Percentiles rank a stretch among this genome's conserved stretches.
Conservation (phyloP, 2,113 vertebrate genomes). For the Amblyopsis rosae region DNA sequence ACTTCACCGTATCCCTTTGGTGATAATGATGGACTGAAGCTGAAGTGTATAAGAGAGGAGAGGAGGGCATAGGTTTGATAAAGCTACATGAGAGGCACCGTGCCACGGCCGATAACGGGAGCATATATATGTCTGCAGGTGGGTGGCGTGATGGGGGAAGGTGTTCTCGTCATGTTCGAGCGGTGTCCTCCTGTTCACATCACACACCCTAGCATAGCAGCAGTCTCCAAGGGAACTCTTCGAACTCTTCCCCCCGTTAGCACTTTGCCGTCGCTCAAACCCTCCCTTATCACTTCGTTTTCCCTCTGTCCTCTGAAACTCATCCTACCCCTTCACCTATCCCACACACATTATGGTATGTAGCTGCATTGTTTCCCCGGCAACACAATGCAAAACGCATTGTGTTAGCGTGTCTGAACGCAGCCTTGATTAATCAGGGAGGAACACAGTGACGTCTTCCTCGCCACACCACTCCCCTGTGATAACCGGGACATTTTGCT, state of each 20-base stretch:
- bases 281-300: not conserved
- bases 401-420: constrained; percentile 24
- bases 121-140: too few species aligned
- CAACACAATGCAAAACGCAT: too few species aligned
- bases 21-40: constrained; percentile 73
- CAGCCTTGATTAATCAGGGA: constrained; percentile 58
- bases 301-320: not conserved
- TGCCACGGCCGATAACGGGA: too few species aligned
- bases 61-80: constrained; percentile 16
- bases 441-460: constrained; percentile 54
- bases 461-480: constrained; percentile 35
- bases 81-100: constrained; percentile 42
- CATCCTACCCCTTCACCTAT: constrained; percentile 29
- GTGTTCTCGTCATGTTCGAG: constrained; percentile 78
- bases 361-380: not conserved
- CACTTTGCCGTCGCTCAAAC: not conserved
- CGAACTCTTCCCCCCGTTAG: constrained; percentile 33
- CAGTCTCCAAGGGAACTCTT: constrained; percentile 41
- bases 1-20: not conserved
- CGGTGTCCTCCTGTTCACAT: constrained; percentile 73
- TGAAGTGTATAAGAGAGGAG: constrained; percentile 12
- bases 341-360: constrained; percentile 2
- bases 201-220: constrained; percentile 53
- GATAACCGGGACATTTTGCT: constrained; percentile 35
- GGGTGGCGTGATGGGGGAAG: constrained; percentile 43